Conservation (phyloP, 2,113 vertebrate genomes). For the Ramphastos sulfuratus region DNA sequence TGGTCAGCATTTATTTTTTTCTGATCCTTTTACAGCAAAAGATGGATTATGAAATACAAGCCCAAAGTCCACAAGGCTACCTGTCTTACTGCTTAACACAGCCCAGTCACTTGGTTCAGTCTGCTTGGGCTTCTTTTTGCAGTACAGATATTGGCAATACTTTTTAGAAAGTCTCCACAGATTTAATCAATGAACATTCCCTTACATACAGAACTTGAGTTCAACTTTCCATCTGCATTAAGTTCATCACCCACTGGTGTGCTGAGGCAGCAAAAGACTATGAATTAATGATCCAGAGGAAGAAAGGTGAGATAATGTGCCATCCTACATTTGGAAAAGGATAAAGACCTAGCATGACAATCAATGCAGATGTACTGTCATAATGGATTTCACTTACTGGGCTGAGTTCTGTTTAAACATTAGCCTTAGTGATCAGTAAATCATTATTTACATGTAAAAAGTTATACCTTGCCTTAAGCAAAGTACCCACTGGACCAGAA, state of each 20-base stretch:
- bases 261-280: constrained; percentile 68
- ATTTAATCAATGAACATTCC: background rate
- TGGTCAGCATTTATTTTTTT: background rate
- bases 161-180: constrained; percentile 10
- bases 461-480: constrained; percentile 11
- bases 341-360: constrained; percentile 59
- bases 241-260: constrained; percentile 7
- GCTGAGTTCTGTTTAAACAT: constrained; percentile 57
- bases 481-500: background rate
- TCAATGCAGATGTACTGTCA: constrained; percentile 60
- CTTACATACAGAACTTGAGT: constrained; percentile 28
- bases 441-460: constrained; percentile 53
- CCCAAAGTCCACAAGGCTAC: background rate
- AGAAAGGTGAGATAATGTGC: constrained; percentile 57
- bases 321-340: constrained; percentile 37
- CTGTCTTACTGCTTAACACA: background rate
- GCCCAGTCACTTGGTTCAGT: background rate
- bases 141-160: background rate
- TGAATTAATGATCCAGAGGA: constrained; percentile 58
- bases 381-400: constrained; percentile 71
- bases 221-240: constrained; percentile 36
- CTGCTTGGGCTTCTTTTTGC: background rate
- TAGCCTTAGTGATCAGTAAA: constrained; percentile 33
- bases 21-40: background rate
- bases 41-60: constrained; percentile 4